Percentiles rank a stretch among this genome's conserved stretches.
Conservation (phyloP, 2,113 vertebrate species). For the Dissostichus mawsoni region DNA sequence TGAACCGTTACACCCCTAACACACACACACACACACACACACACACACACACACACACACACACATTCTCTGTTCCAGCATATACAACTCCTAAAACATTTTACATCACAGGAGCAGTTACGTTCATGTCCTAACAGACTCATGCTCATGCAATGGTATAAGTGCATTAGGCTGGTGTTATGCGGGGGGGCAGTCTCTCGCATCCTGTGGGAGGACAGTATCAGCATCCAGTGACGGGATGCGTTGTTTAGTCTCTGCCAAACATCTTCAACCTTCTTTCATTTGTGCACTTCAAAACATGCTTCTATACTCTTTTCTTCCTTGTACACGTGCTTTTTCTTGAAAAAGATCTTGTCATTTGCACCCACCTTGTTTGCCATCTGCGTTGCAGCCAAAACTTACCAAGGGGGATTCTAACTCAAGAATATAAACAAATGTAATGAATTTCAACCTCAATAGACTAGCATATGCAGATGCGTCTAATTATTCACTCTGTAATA, state of each 20-base stretch:
- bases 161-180: background rate
- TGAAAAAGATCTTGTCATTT: background rate
- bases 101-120: constrained; percentile 10
- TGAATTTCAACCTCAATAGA: no score
- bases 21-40: constrained; percentile 4
- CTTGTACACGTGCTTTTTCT: background rate
- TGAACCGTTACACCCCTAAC: background rate
- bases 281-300: background rate
- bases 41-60: background rate
- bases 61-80: background rate
- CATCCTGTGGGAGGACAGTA: no score
- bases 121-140: background rate
- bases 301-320: background rate
- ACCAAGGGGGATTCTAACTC: no score
- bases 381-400: no score
- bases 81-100: background rate
- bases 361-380: no score
- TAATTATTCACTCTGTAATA: no score
- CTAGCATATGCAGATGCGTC: no score
- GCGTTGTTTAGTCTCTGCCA: constrained; percentile 14
- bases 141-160: background rate
- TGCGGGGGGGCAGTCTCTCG: background rate
- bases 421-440: no score
- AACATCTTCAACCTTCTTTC: background rate
- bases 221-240: no score